A percentile compares a stretch with the other conserved stretches of the same genome.
phyloP scores from a whole-genome alignment of 1,140 invertebrate species.

The Drosophila sproati region DNA sequence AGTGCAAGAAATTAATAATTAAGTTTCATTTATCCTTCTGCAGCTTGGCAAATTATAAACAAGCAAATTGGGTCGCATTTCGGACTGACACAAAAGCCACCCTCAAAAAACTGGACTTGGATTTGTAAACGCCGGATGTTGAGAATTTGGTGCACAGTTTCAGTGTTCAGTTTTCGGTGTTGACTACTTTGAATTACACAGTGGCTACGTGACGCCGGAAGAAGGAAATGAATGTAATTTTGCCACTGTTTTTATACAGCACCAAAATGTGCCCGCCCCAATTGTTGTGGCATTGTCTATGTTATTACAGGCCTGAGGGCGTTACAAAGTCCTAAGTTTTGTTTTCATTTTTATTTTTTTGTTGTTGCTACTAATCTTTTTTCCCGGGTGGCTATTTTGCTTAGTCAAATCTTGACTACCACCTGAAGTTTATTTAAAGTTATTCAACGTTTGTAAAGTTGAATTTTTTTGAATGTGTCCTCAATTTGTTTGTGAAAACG shows the following conservation, averaged over 20 bases:
- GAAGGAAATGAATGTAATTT: constrained; percentile 74
- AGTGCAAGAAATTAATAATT: constrained; percentile 22
- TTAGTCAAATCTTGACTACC: constrained; percentile 14
- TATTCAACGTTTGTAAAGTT: constrained; percentile 20
- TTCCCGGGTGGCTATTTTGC: constrained; percentile 22
- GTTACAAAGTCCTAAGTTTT: constrained; percentile 23
- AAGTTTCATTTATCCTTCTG: constrained; percentile 27
- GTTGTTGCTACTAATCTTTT: constrained; percentile 31
- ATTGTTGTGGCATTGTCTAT: constrained; percentile 66
- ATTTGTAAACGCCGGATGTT: constrained; percentile 57
- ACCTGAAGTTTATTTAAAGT: constrained; percentile 41
- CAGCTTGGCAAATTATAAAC: constrained; percentile 39
- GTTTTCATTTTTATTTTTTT: constrained; percentile 33
- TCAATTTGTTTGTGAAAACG: constrained; percentile 39
- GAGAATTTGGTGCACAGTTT: constrained; percentile 47
- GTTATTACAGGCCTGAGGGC: constrained; percentile 41
- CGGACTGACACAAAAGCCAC: too few species aligned
- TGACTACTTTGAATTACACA: constrained; percentile 21
- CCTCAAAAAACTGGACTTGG: neutral
- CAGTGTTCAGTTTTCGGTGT: too few species aligned
- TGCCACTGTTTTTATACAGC: constrained; percentile 26
- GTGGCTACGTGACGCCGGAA: constrained; percentile 76
- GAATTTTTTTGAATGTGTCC: constrained; percentile 20
- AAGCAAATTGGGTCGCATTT: constrained; percentile 30
- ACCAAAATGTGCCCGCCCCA: constrained; percentile 38